Evolutionary conservation across 2,113 vertebrate species (phyloP).

Genomic region (Lanius collurio): DNA sequence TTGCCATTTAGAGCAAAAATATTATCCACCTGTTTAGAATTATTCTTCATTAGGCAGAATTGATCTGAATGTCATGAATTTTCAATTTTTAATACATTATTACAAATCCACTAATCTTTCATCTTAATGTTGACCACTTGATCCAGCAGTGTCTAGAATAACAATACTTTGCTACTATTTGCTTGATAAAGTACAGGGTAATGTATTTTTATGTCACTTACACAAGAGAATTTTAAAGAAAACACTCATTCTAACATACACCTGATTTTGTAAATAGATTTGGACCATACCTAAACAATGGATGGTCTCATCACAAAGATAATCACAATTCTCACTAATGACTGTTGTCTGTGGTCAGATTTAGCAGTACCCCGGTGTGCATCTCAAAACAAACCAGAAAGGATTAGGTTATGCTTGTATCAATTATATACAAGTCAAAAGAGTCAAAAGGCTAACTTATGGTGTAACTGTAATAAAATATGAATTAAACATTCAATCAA

Average conservation of each 20-base stretch:
- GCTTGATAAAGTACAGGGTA: not conserved
- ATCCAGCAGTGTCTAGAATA: not conserved
- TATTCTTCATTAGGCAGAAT: not conserved
- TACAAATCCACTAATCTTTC: not conserved
- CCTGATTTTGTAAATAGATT: not conserved
- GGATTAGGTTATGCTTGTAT: not conserved
- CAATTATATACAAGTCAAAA: not conserved
- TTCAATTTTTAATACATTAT: not conserved
- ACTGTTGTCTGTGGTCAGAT: not conserved
- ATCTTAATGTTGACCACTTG: not conserved
- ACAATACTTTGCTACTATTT: not conserved
- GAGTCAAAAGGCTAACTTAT: not conserved
- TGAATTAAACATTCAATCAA: not conserved
- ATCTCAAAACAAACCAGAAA: not conserved
- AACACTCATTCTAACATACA: not conserved
- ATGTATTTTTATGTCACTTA: not conserved
- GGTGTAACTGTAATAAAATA: not conserved
- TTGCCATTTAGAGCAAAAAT: not conserved
- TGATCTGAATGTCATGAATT: not conserved
- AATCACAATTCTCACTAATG: not conserved
- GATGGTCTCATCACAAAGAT: not conserved
- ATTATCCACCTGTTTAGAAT: not conserved
- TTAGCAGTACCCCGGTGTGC: not conserved
- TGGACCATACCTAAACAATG: not conserved
- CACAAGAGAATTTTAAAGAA: not conserved